Evolutionary conservation across 1,140 invertebrate genomes (phyloP).

Genomic region (Chironomus tepperi): DNA sequence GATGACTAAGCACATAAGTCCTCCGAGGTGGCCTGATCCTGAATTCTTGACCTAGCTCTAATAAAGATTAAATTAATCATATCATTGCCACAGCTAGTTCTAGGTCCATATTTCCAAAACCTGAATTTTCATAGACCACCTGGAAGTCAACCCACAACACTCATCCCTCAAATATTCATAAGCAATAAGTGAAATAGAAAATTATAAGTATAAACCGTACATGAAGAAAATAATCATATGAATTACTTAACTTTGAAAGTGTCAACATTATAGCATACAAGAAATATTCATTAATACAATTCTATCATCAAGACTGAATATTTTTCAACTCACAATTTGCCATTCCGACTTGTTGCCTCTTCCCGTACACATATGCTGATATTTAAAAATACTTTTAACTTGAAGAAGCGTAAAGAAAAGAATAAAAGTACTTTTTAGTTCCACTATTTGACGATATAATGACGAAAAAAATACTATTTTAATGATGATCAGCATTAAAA

Average conservation of each 20-base stretch:
- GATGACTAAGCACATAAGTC: too few species aligned
- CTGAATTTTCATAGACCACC: too few species aligned
- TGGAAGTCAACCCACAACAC: too few species aligned
- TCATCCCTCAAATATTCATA: too few species aligned
- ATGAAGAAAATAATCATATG: constrained; percentile 15
- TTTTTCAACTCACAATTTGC: background rate
- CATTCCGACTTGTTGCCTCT: background rate
- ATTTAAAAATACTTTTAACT: background rate
- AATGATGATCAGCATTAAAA: constrained; percentile 20
- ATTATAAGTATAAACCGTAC: background rate
- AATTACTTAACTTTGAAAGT: constrained; percentile 23
- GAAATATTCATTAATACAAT: too few species aligned
- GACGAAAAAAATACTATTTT: constrained; percentile 17
- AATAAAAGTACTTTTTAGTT: constrained; percentile 23
- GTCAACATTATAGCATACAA: background rate
- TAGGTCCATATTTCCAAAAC: too few species aligned
- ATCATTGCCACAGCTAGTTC: too few species aligned
- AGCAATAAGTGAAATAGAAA: background rate
- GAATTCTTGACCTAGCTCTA: too few species aligned
- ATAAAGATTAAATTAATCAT: too few species aligned
- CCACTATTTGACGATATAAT: constrained; percentile 22
- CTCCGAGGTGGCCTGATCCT: too few species aligned
- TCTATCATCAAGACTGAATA: too few species aligned
- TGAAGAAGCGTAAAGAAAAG: constrained; percentile 15
- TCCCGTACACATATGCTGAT: background rate